Base-by-base conservation (phyloP, 2,888 invertebrate genomes). In the Nemurella pictetii region DNA sequence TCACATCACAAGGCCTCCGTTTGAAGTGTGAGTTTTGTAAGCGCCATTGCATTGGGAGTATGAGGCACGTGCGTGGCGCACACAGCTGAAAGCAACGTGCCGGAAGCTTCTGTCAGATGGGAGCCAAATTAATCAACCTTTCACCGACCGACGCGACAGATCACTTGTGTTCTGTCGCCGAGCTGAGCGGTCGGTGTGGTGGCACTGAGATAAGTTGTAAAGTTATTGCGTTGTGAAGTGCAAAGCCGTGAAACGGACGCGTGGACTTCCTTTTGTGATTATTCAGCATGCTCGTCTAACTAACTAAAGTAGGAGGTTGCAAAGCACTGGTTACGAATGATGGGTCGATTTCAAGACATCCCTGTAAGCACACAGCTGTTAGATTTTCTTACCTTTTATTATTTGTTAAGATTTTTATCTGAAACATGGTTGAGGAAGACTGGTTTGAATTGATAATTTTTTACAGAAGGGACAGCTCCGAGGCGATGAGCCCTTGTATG, bases 401-500 rank as follows among this genome's bases (percentile, higher is more conserved):
- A n/a, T n/a, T n/a, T n/a, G n/a, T n/a, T n/a, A n/a, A n/a, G n/a
- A n/a, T n/a, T n/a, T n/a, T n/a, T n/a, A n/a, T n/a, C n/a, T n/a
- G n/a, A n/a, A n/a, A n/a, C n/a, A n/a, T n/a, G n/a, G n/a, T n/a
- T n/a, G n/a, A n/a, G n/a, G n/a, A n/a, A n/a, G n/a, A n/a, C n/a
- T n/a, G n/a, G n/a, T n/a, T n/a, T n/a, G n/a, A n/a, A n/a, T n/a
- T n/a, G 12, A 74, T 74, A 74, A 26, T 75, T 75, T 9, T 25
- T 81, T 72, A 0, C 55, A 82, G 55, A 82, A 4, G 9, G 82
- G 82, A 15, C 20, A 29, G 25, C 29, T 55, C 26, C 25, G 28
- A 26, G 29, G 72, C 27, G 27, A 72, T 77, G 85, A 86, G 35
- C 88, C 75, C 88, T 91, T 96, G 29, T 96, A 94, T 88, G 93